Evolutionary conservation across 2,797 vertebrate species (phyloP).

Genomic region (Pseudomugil tenellus): DNA sequence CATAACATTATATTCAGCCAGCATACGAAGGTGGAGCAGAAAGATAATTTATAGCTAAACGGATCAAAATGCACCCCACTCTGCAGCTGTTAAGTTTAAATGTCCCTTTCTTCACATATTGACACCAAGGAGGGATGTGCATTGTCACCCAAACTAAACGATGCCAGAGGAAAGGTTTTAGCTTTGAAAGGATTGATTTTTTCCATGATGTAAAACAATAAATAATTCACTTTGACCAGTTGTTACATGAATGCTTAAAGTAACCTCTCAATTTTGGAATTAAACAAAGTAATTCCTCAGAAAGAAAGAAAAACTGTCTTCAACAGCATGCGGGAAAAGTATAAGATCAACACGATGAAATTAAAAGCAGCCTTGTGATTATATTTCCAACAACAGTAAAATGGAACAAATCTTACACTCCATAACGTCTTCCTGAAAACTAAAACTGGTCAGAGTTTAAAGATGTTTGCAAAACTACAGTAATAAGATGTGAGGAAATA

Average conservation of each 20-base stretch:
- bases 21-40: conserved; percentile 1
- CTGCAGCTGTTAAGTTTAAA: not conserved
- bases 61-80: not conserved
- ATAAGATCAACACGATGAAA: not conserved
- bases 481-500: conserved; percentile 16
- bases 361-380: not conserved
- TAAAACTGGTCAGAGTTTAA: too few species aligned
- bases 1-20: conserved; percentile 26
- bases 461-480: too few species aligned
- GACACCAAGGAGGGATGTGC: not conserved
- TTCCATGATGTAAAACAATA: not conserved
- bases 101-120: not conserved
- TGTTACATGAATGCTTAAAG: not conserved
- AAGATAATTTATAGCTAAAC: not conserved
- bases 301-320: conserved; percentile 3
- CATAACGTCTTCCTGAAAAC: conserved; percentile 12
- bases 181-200: not conserved
- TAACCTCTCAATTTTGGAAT: not conserved
- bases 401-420: not conserved
- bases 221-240: conserved; percentile 3
- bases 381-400: not conserved
- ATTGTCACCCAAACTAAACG: not conserved
- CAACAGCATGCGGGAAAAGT: not conserved
- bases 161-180: not conserved
- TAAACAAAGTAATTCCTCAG: not conserved